These are phyloP conservation scores for Emydoidea blandingii DNA, from an alignment of 2,797 vertebrate genomes.

Conservation along the genomic window DNA sequence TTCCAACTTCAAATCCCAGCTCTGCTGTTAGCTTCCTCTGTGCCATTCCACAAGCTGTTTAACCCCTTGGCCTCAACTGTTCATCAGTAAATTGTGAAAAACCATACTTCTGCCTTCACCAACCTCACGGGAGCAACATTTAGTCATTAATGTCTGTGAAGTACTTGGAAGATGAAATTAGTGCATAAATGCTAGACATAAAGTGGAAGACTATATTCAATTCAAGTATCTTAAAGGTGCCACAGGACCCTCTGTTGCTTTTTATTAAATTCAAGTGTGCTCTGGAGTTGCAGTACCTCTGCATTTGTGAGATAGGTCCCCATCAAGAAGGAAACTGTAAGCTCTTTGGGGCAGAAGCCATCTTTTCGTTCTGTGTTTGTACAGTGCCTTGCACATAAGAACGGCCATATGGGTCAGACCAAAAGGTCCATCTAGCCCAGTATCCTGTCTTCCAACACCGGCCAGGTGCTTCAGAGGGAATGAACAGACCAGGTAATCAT, in stretches of 20 bases:
- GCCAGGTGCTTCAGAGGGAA: too few species aligned
- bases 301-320: not conserved
- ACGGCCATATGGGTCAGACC: too few species aligned
- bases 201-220: not conserved
- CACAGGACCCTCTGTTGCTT: too few species aligned
- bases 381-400: not conserved
- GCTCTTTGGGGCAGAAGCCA: not conserved
- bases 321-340: not conserved
- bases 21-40: not conserved
- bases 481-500: too few species aligned
- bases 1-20: not conserved
- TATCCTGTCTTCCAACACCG: too few species aligned
- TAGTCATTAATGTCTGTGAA: not conserved
- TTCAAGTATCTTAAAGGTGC: not conserved
- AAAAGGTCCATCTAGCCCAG: too few species aligned
- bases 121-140: not conserved
- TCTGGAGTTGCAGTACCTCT: not conserved
- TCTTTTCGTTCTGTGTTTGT: too few species aligned
- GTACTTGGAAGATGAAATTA: not conserved
- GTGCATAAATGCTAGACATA: not conserved
- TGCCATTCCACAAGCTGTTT: not conserved
- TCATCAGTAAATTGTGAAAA: not conserved
- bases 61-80: not conserved
- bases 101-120: not conserved
- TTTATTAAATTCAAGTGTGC: not conserved